phyloP scores from a whole-genome alignment of 2,113 vertebrate genomes.

The Ictalurus furcatus region DNA sequence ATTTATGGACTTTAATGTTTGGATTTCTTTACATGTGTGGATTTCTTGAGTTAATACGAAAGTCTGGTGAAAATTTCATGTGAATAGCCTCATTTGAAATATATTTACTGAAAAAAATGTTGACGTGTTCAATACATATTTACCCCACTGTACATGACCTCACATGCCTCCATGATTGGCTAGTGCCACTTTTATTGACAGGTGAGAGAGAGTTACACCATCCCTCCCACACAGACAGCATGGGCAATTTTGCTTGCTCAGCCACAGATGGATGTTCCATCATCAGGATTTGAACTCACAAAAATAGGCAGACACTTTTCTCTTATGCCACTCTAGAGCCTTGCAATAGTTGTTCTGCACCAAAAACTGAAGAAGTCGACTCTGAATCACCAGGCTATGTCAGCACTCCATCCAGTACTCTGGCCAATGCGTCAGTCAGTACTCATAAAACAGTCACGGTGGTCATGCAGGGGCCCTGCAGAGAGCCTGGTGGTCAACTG shows the following conservation, averaged over 20 bases:
- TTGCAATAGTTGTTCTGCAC: neutral
- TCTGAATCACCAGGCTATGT: neutral
- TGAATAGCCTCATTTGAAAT: too few species aligned
- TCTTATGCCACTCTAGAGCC: neutral
- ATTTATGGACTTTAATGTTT: too few species aligned
- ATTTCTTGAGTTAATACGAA: too few species aligned
- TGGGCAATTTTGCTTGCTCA: neutral
- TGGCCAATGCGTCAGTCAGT: neutral
- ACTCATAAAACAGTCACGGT: slow-evolving; percentile 10
- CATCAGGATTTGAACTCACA: neutral
- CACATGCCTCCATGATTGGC: neutral
- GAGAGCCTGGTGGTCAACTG: slow-evolving; percentile 76
- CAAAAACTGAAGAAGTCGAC: neutral
- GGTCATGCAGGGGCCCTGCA: slow-evolving; percentile 29
- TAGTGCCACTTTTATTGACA: neutral
- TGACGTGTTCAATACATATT: too few species aligned
- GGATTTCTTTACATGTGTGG: too few species aligned
- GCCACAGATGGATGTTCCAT: neutral
- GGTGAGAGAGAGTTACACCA: neutral
- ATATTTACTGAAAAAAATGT: too few species aligned
- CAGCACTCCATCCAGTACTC: neutral
- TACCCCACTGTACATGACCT: neutral
- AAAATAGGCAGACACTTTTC: neutral
- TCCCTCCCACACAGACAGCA: neutral
- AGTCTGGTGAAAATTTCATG: too few species aligned